Evolutionary conservation across 2,888 invertebrate genomes (phyloP).

Genomic region (Byasa hedistus): DNA sequence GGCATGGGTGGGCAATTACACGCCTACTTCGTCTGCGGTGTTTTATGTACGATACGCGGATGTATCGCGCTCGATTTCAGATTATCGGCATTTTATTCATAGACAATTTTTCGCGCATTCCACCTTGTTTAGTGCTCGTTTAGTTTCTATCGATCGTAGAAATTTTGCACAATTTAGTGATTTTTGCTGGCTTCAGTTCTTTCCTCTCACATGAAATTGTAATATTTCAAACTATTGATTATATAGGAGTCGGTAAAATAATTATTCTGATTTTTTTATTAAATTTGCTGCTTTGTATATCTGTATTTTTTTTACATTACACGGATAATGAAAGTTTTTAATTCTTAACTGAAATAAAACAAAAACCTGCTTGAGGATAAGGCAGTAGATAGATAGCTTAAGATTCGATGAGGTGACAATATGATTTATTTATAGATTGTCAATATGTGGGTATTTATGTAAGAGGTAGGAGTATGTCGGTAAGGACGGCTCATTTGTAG

Average conservation of each 20-base stretch:
- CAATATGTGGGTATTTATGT: background rate
- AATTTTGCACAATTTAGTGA: background rate
- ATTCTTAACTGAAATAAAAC: no score
- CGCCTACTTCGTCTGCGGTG: slow-evolving; percentile 48
- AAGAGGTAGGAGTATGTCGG: slow-evolving; percentile 24
- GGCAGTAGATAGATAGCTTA: no score
- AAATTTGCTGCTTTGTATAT: no score
- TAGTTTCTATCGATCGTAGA: background rate
- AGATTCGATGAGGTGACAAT: background rate
- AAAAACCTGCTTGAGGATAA: no score
- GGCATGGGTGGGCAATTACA: slow-evolving; percentile 53
- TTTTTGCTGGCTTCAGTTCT: background rate
- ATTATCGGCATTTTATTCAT: slow-evolving; percentile 19
- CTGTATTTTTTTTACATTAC: no score
- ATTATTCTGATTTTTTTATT: no score
- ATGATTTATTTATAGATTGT: background rate
- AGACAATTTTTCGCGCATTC: slow-evolving; percentile 20
- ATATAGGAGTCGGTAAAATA: no score
- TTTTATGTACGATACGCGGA: slow-evolving; percentile 8
- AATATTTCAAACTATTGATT: no score
- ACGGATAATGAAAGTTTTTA: no score
- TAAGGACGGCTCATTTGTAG: slow-evolving; percentile 56
- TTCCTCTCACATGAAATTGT: no score
- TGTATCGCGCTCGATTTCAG: slow-evolving; percentile 14
- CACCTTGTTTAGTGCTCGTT: background rate